Conservation (phyloP, 2,113 vertebrate species). For the western clawed frog (Xenopus tropicalis) region DNA sequence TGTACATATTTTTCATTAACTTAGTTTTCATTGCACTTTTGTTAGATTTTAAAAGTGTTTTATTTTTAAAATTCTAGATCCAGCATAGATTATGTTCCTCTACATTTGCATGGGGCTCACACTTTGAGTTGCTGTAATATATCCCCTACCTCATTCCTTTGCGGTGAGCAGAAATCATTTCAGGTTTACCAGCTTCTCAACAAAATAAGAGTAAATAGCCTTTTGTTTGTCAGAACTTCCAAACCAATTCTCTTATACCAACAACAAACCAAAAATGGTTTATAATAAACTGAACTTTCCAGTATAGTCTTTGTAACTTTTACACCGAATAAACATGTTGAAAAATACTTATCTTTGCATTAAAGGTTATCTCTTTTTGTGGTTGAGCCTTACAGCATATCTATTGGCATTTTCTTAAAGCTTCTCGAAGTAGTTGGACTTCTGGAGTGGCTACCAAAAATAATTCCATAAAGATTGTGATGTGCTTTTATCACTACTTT, state of each 20-base stretch:
- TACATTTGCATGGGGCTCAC: constrained; percentile 22
- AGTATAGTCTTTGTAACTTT: constrained; percentile 1
- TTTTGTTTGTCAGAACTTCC: constrained; percentile 3
- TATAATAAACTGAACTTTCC: background rate
- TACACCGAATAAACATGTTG: background rate
- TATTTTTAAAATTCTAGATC: background rate
- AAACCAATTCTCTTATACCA: background rate
- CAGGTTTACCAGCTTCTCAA: constrained; percentile 42
- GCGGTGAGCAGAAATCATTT: constrained; percentile 46
- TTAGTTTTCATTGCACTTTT: constrained; percentile 33
- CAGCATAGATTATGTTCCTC: constrained; percentile 8
- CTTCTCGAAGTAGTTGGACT: constrained; percentile 73
- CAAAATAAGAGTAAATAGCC: background rate
- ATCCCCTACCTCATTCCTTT: constrained; percentile 60
- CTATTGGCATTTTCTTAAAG: constrained; percentile 72
- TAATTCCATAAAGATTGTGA: constrained; percentile 83
- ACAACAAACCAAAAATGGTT: constrained; percentile 5
- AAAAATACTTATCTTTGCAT: constrained; percentile 3
- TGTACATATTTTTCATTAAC: constrained; percentile 4
- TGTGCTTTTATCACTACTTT: constrained; percentile 98
- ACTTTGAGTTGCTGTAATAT: constrained; percentile 58
- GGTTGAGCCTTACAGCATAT: constrained; percentile 58
- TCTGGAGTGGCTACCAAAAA: constrained; percentile 57
- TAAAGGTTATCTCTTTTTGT: constrained; percentile 1
- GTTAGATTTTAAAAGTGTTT: constrained; percentile 14